Conservation (phyloP, 2,113 vertebrate genomes). For the Indicator maculatus region DNA sequence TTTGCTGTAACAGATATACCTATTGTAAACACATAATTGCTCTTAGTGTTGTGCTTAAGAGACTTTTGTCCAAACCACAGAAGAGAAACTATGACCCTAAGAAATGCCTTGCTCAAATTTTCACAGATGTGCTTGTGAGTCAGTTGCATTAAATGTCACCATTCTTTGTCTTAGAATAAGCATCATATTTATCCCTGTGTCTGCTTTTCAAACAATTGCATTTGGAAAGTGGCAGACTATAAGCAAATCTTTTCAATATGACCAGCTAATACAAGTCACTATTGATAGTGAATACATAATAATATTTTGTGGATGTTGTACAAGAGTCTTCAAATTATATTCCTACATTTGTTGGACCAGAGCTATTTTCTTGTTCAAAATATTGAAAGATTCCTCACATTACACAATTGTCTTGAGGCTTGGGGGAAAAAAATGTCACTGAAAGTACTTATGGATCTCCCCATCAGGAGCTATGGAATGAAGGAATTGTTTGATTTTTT, state of each 20-base stretch:
- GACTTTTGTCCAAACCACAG: background rate
- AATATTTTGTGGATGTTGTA: background rate
- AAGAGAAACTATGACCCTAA: background rate
- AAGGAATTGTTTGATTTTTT: background rate
- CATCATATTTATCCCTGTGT: background rate
- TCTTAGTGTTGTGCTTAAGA: background rate
- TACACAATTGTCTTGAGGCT: background rate
- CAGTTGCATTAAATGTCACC: background rate
- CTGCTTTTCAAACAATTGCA: background rate
- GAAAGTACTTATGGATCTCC: background rate
- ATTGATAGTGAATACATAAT: background rate
- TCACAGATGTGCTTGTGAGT: background rate
- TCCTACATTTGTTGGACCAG: background rate
- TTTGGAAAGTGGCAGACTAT: background rate
- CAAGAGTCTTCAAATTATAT: background rate
- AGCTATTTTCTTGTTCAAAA: background rate
- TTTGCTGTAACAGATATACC: background rate
- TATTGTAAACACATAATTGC: background rate
- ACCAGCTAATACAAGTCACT: background rate
- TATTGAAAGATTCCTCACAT: background rate
- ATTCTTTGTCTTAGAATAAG: background rate
- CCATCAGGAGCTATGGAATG: background rate
- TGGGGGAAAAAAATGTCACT: background rate
- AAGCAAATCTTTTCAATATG: background rate
- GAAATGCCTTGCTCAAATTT: background rate